Percentiles rank a stretch among this genome's conserved stretches.
Evolutionary conservation across 2,113 vertebrate genomes (phyloP).

Genomic region (Macheiramphus alcinus): DNA sequence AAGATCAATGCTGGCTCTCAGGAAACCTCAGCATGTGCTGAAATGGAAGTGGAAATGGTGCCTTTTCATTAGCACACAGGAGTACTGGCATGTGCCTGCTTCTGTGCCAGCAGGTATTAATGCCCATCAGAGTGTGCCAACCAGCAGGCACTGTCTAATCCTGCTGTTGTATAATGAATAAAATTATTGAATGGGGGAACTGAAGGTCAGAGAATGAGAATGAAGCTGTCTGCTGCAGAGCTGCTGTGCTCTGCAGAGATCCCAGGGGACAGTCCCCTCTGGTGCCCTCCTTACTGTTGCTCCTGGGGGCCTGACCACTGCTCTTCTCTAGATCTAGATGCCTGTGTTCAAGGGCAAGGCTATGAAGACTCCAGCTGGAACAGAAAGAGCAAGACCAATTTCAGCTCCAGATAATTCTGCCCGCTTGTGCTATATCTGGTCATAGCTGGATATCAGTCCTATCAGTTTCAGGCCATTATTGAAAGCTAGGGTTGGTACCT

Average conservation of each 20-base stretch:
- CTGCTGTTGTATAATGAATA: slow-evolving; percentile 35
- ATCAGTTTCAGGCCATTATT: background rate
- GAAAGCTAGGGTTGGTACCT: background rate
- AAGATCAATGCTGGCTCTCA: background rate
- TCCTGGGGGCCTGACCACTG: background rate
- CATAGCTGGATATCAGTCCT: background rate
- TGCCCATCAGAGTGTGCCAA: slow-evolving; percentile 41
- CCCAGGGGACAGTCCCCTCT: background rate
- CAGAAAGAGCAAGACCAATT: background rate
- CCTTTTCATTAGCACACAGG: slow-evolving; percentile 37
- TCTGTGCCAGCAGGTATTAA: slow-evolving; percentile 54
- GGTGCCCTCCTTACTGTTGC: background rate
- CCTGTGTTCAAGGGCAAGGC: background rate
- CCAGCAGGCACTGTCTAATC: slow-evolving; percentile 57
- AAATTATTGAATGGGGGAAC: slow-evolving; percentile 36
- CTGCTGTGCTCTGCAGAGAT: background rate
- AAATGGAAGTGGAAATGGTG: slow-evolving; percentile 18
- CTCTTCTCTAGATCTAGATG: background rate
- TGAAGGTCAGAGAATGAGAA: slow-evolving; percentile 2
- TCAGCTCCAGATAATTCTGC: background rate
- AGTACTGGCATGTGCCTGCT: slow-evolving; percentile 20
- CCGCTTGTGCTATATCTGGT: background rate
- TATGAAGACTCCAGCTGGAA: background rate
- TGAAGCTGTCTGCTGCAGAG: background rate
- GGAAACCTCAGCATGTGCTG: background rate